Evolutionary conservation across 2,888 invertebrate species (phyloP), one percentile per base, ranked within the genome.

Genomic region (Drosophila cognata): DNA sequence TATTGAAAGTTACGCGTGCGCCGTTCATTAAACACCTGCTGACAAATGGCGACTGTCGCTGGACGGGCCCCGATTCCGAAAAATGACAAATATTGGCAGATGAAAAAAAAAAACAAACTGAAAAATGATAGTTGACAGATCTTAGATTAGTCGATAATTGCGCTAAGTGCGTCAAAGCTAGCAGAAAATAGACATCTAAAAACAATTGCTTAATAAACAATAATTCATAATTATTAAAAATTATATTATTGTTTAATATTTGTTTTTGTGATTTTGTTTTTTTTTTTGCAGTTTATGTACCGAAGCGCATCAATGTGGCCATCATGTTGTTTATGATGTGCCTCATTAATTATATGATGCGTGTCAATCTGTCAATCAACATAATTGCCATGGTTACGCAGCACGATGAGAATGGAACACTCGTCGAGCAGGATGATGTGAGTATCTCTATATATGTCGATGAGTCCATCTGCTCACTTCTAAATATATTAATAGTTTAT

Each of bases 281-380:
- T 31, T 31, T 51, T 5, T 63, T 87, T 81, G 3, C 82, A 94
- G 94, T 86, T 81, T 93, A 92, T 82, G 90, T 95, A 51, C 95
- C 95, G n/a, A 93, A 93, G 67, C 93, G 95, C 56, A 90, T 94
- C 11, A 84, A 94, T 68, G 92, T 95, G 38, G 96, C 94, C 52
- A 76, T 96, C 50, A 96, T 96, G 96, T 92, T 96, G 79, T 96
- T 97, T 91, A 95, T 96, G 69, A 95, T 95, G 75, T 96, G 96
- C 81, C 95, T 96, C 93, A 94, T 96, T 79, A 94, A 94, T 21
- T 97, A 96, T 93, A 96, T 96, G 95, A 94, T 96, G 77, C 94
- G 96, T 59, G 95, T 96, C 2, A 96, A 97, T 91, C 95, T 97
- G 94, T 96, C 96, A 21, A 95, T 97, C 59, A 96, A 95, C 81